Evolutionary conservation across 2,797 vertebrate genomes (phyloP).

Genomic region (Crypturellus tataupa): DNA sequence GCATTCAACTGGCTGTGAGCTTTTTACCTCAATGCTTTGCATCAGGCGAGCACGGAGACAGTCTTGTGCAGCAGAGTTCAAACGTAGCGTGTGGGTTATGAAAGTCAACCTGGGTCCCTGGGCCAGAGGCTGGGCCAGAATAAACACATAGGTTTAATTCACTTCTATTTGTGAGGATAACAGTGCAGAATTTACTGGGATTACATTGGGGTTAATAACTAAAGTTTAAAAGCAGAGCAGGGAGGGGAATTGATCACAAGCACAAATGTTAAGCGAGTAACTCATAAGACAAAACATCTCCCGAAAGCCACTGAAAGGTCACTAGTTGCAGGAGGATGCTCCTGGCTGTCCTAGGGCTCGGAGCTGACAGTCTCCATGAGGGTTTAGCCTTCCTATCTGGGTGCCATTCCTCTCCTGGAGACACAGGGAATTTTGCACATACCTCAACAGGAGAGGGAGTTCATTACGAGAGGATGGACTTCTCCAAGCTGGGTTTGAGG

Average conservation of each 20-base stretch:
- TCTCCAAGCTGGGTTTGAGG: constrained; percentile 33
- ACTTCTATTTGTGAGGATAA: constrained; percentile 16
- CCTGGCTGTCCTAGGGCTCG: background rate
- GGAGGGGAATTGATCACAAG: background rate
- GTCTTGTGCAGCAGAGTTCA: constrained; percentile 11
- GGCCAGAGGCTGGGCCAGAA: constrained; percentile 2
- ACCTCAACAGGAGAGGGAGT: background rate
- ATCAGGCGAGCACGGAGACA: background rate
- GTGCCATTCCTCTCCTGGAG: background rate
- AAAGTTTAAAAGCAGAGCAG: background rate
- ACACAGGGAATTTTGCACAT: constrained; percentile 11
- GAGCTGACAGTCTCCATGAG: background rate
- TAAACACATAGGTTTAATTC: constrained; percentile 38
- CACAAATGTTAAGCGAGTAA: constrained; percentile 18
- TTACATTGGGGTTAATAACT: background rate
- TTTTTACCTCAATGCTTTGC: constrained; percentile 15
- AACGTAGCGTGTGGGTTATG: constrained; percentile 3
- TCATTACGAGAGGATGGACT: background rate
- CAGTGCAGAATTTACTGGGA: background rate
- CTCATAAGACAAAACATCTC: background rate
- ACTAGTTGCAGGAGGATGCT: background rate
- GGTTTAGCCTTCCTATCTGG: background rate
- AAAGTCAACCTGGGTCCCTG: constrained; percentile 1
- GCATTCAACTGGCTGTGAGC: background rate
- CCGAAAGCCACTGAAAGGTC: constrained; percentile 5